Evolutionary conservation across 2,888 invertebrate genomes (phyloP), one percentile per base, ranked within the genome.

Genomic region (Mesopsocus fuscifrons): DNA sequence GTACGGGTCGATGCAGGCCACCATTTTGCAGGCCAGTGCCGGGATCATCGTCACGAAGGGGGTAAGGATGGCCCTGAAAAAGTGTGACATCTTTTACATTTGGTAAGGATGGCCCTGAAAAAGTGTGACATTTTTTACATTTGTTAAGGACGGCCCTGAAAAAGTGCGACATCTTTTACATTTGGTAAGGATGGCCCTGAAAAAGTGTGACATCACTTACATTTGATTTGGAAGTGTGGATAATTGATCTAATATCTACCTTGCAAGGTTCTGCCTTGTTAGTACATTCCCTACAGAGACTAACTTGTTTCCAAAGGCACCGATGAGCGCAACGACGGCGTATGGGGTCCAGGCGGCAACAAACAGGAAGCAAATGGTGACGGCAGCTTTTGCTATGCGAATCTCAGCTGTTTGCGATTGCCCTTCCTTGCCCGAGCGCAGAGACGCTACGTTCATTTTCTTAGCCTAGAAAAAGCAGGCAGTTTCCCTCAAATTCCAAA

Each of bases 261-360:
- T n/a, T n/a, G n/a, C n/a, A n/a, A n/a, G n/a, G n/a, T n/a, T n/a
- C n/a, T n/a, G n/a, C n/a, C n/a, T n/a, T n/a, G n/a, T n/a, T n/a
- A n/a, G n/a, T n/a, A n/a, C n/a, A n/a, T n/a, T n/a, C n/a, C n/a
- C n/a, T n/a, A n/a, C 11, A 9, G 26, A 26, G 11, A 26, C 52
- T 55, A 58, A 73, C 71, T 52, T 71, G 59, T 85, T 74, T 17
- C 87, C 87, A 54, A 82, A 85, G 2, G 81, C 79, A 2, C 84
- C 85, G 50, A 79, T 83, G 44, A 87, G 64, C 1, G 89, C 75
- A 53, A 76, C 73, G 1, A 83, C 73, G 1, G 83, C 88, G 55
- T 91, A 91, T 0, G 91, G 91, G 3, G 84, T 84, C 89, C 91
- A 91, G 0, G 88, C 80, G 2, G 81, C 72, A 16, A 89, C 74